phyloP scores from a whole-genome alignment of 2,888 invertebrate species.

The Cerceris rybyensis region DNA sequence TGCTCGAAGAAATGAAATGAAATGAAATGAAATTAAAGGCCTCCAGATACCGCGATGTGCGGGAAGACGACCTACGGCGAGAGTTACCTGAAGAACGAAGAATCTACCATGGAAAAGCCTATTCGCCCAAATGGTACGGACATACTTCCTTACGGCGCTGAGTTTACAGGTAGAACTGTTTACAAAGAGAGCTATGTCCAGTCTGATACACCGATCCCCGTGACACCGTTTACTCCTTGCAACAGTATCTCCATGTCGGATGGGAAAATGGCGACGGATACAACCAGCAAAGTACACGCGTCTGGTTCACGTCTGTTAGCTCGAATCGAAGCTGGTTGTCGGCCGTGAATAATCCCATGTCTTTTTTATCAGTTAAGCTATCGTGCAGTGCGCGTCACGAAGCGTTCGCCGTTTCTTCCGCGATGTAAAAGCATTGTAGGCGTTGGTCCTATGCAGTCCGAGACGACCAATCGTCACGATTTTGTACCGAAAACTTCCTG shows the following conservation, averaged over 20 bases:
- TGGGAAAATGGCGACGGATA: conserved; percentile 73
- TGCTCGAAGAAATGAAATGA: background rate
- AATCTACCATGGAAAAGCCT: conserved; percentile 60
- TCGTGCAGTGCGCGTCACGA: conserved; percentile 72
- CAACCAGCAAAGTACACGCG: conserved; percentile 77
- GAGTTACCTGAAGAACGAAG: conserved; percentile 72
- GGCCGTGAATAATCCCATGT: background rate
- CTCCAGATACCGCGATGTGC: conserved; percentile 72
- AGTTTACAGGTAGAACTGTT: conserved; percentile 62
- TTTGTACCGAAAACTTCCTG: conserved; percentile 70
- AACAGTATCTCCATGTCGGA: conserved; percentile 69
- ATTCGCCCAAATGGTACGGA: conserved; percentile 56
- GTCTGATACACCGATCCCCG: conserved; percentile 42
- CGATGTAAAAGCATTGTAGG: conserved; percentile 69
- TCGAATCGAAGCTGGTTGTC: no score
- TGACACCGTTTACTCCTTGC: conserved; percentile 68
- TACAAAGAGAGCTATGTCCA: conserved; percentile 76
- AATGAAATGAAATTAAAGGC: conserved; percentile 57
- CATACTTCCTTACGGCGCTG: conserved; percentile 60
- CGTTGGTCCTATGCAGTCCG: conserved; percentile 74
- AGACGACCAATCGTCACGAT: conserved; percentile 77
- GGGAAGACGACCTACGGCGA: conserved; percentile 77
- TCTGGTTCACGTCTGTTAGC: background rate
- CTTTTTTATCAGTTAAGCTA: conserved; percentile 75
- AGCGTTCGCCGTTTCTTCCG: conserved; percentile 73